Evolutionary conservation across 2,888 invertebrate species (phyloP), one percentile per base, ranked within the genome.

Genomic region (Lasius fuliginosus): DNA sequence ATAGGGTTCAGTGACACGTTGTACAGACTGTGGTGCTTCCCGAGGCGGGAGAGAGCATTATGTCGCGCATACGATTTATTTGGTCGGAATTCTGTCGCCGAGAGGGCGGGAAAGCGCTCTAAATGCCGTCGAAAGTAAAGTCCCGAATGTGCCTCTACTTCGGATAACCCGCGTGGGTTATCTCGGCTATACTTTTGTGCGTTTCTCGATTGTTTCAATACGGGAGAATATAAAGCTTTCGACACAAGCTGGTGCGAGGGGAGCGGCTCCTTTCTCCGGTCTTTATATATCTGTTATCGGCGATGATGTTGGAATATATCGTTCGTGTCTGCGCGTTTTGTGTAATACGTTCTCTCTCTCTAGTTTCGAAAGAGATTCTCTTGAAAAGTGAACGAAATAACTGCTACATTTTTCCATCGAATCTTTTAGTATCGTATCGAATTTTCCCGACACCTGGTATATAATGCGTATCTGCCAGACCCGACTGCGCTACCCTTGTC

Each of bases 151-250:
- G 69, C 30, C 40, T 40, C n/a, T 8, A 40, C 40, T 12, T 30
- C 68, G 68, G 77, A 77, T 77, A 77, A 77, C 69, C 68, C 77
- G 56, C n/a, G 40, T 27, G 73, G 73, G 73, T 81, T 81, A 81
- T 81, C 79, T 60, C 73, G 77, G 71, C 77, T 56, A 30, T 56
- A 68, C n/a, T 60, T 79, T 23, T 42, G 15, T 23, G 30, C 42
- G 36, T 68, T 36, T 67, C 53, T 67, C n/a, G 23, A 12, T 46
- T 27, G 42, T 67, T n/a, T 65, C 56, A n/a, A 49, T 27, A 49
- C 9, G 15, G 46, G 23, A 75, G 56, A 60, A 18, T 62, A 71
- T 73, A 73, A 73, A 79, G 46, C 73, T 60, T 73, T 73, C 79
- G n/a, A 60, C 79, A n/a, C 46, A 0, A 23, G 23, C 12, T 33